Percentiles rank a stretch among this genome's conserved stretches.
phyloP scores from a whole-genome alignment of 2,797 vertebrate species.

The Xenops minutus region DNA sequence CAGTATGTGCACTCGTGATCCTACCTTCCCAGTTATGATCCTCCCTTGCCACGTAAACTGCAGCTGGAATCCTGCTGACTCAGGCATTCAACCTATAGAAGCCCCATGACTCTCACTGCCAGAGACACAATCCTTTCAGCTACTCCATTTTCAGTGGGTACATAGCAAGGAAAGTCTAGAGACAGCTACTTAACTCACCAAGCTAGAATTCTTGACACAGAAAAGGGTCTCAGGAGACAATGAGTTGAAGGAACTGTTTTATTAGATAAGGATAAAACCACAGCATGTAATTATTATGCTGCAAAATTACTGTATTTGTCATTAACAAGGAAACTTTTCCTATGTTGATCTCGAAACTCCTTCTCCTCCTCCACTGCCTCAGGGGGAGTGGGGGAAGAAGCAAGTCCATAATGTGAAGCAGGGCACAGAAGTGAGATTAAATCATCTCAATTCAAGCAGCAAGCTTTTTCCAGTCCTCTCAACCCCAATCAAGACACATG shows the following conservation, averaged over 20 bases:
- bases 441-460: not conserved
- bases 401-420: fast-evolving
- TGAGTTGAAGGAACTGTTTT: not conserved
- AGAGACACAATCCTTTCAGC: not conserved
- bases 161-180: not conserved
- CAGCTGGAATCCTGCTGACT: constrained; percentile 39
- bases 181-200: not conserved
- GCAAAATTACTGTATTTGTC: not conserved
- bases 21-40: not conserved
- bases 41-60: not conserved
- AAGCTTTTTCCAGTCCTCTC: constrained; percentile 27
- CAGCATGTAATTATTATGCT: not conserved
- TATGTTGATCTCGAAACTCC: not conserved
- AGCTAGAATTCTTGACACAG: not conserved
- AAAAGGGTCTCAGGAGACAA: not conserved
- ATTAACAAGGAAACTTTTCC: not conserved
- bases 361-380: not conserved
- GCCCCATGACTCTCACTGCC: not conserved
- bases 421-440: not conserved
- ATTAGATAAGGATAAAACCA: not conserved
- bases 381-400: not conserved
- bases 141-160: not conserved
- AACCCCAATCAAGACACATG: not conserved
- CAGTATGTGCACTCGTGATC: not conserved
- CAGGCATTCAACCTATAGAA: not conserved